Conservation (phyloP, 2,888 invertebrate species). For the Athetis lepigone region DNA sequence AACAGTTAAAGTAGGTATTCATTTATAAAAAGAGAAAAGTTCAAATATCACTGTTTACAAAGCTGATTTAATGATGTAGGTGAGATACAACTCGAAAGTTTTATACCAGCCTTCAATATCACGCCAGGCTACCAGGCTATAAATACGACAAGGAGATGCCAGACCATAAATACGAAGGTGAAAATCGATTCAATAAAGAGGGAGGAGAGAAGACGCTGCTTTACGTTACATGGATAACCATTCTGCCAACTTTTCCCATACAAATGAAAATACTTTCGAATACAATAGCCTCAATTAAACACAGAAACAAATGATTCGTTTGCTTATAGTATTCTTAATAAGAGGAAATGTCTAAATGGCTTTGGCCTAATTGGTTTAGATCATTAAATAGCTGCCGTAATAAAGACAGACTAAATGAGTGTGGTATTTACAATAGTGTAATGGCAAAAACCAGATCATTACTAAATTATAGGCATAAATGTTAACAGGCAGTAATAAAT, state of each 20-base stretch:
- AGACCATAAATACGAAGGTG: constrained; percentile 40
- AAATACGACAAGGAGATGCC: constrained; percentile 24
- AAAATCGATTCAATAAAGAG: constrained; percentile 47
- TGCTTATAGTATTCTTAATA: constrained; percentile 13
- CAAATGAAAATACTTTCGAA: constrained; percentile 43
- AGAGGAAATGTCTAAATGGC: constrained; percentile 29
- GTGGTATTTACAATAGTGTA: constrained; percentile 12
- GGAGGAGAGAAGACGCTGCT: constrained; percentile 29
- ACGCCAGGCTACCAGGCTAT: constrained; percentile 15
- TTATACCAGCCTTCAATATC: background rate
- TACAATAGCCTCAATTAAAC: constrained; percentile 32
- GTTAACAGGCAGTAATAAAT: constrained; percentile 17
- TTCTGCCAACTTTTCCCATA: constrained; percentile 35
- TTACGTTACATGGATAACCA: constrained; percentile 22
- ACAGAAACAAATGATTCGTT: constrained; percentile 23
- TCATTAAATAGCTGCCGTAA: constrained; percentile 26
- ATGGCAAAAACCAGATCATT: constrained; percentile 22
- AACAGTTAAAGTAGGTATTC: background rate
- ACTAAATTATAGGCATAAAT: constrained; percentile 24
- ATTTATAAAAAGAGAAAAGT: background rate
- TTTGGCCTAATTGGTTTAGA: constrained; percentile 12
- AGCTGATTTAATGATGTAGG: background rate
- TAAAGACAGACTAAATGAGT: constrained; percentile 27
- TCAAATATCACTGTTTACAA: background rate
- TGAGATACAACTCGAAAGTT: constrained; percentile 3